Percentiles rank a stretch among this genome's conserved stretches.
phyloP scores from a whole-genome alignment of 2,888 invertebrate genomes.

The Cybosia mesomella region DNA sequence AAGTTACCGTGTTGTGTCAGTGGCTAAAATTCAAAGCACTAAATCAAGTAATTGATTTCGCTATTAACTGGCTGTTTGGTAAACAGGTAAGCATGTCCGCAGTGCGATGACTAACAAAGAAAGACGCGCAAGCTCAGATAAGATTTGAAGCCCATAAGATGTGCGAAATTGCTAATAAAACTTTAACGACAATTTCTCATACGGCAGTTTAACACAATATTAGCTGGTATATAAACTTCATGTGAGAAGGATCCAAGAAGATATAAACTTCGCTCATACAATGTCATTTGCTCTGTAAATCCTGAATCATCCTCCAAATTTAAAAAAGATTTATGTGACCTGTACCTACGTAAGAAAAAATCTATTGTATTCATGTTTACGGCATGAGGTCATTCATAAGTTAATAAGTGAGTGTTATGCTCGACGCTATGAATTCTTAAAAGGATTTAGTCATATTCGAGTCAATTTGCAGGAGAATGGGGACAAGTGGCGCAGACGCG shows the following conservation, averaged over 20 bases:
- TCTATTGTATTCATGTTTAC: slow-evolving; percentile 48
- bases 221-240: slow-evolving; percentile 37
- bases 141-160: slow-evolving; percentile 59
- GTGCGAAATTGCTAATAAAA: slow-evolving; percentile 70
- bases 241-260: slow-evolving; percentile 15
- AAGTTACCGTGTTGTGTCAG: not conserved
- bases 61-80: slow-evolving; percentile 29
- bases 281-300: slow-evolving; percentile 40
- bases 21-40: slow-evolving; percentile 15
- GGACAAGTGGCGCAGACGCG: slow-evolving; percentile 78
- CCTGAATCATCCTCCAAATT: slow-evolving; percentile 57
- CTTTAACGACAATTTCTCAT: slow-evolving; percentile 64
- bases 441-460: slow-evolving; percentile 80
- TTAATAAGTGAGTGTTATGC: slow-evolving; percentile 64
- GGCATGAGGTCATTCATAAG: slow-evolving; percentile 68
- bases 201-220: slow-evolving; percentile 44
- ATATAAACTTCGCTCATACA: slow-evolving; percentile 23
- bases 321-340: slow-evolving; percentile 28
- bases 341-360: slow-evolving; percentile 34
- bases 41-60: slow-evolving; percentile 24
- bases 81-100: slow-evolving; percentile 40
- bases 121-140: slow-evolving; percentile 63
- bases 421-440: slow-evolving; percentile 68
- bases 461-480: slow-evolving; percentile 78
- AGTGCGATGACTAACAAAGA: slow-evolving; percentile 52